A percentile compares a stretch with the other conserved stretches of the same genome.
Evolutionary conservation across 2,888 invertebrate genomes (phyloP).

Genomic region (Drosophila pseudotakahashii): DNA sequence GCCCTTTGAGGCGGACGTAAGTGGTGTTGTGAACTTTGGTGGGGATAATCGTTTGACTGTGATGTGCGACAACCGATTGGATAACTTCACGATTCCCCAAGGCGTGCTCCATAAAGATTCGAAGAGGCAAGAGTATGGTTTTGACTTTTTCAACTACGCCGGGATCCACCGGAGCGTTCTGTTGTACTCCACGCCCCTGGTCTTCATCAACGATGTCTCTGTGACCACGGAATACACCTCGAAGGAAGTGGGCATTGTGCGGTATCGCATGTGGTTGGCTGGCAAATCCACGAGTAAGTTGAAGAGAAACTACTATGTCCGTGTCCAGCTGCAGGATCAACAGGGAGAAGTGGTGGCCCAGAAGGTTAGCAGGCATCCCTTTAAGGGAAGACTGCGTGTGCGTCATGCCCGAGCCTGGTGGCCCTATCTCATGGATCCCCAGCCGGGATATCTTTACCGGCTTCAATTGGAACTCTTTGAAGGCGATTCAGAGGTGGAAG

Average conservation of each 20-base stretch:
- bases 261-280: neutral
- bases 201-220: slow-evolving; percentile 1
- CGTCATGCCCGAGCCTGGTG: neutral
- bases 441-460: neutral
- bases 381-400: neutral
- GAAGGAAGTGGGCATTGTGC: neutral
- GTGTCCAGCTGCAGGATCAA: neutral
- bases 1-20: neutral
- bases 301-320: neutral
- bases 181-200: neutral
- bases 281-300: neutral
- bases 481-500: neutral
- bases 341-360: slow-evolving; percentile 2
- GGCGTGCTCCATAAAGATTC: neutral
- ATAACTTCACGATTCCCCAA: neutral
- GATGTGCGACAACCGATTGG: neutral
- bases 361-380: neutral
- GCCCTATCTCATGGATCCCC: neutral
- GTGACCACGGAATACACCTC: neutral
- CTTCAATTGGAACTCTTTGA: neutral
- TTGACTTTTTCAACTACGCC: neutral
- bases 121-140: neutral
- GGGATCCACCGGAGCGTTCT: neutral
- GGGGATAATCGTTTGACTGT: neutral
- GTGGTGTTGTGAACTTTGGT: neutral